Evolutionary conservation across 2,888 invertebrate genomes (phyloP).

Genomic region (Encarsia formosa): DNA sequence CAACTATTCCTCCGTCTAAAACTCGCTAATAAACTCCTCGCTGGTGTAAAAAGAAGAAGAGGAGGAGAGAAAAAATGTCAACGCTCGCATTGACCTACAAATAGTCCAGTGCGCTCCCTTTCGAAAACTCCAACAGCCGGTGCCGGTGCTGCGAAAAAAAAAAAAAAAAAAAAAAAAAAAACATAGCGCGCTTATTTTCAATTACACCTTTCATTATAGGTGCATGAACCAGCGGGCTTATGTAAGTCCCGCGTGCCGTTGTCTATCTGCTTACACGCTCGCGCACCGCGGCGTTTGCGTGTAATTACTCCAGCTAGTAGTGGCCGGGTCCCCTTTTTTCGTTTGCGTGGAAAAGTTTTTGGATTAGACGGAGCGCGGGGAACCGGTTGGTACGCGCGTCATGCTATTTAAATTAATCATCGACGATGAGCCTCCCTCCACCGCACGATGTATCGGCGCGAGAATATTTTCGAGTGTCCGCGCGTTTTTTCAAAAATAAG

Average conservation of each 20-base stretch:
- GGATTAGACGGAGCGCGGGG: too few relatives aligned
- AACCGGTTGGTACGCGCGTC: too few relatives aligned
- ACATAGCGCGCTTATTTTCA: conserved; percentile 11
- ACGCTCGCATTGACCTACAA: conserved; percentile 27
- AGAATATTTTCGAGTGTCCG: too few relatives aligned
- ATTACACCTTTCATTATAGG: conserved; percentile 25
- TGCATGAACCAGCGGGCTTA: conserved; percentile 13
- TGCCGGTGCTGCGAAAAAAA: not conserved
- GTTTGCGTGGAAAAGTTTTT: too few relatives aligned
- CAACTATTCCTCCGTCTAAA: conserved; percentile 13
- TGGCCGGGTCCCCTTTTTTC: too few relatives aligned
- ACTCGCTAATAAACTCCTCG: conserved; percentile 16
- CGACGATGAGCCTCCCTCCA: too few relatives aligned
- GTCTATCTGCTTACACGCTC: not conserved
- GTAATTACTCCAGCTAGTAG: not conserved
- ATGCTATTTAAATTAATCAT: too few relatives aligned
- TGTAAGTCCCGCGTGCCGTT: not conserved
- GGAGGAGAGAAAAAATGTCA: conserved; percentile 17
- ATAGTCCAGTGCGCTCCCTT: conserved; percentile 26
- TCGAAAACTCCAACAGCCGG: conserved; percentile 11
- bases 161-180: not conserved
- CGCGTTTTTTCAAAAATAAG: too few relatives aligned
- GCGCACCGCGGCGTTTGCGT: not conserved
- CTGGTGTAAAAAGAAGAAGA: not conserved
- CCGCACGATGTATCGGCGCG: too few relatives aligned